Evolutionary conservation across 2,113 vertebrate genomes (phyloP).

Genomic region (Pseudopodoces humilis): DNA sequence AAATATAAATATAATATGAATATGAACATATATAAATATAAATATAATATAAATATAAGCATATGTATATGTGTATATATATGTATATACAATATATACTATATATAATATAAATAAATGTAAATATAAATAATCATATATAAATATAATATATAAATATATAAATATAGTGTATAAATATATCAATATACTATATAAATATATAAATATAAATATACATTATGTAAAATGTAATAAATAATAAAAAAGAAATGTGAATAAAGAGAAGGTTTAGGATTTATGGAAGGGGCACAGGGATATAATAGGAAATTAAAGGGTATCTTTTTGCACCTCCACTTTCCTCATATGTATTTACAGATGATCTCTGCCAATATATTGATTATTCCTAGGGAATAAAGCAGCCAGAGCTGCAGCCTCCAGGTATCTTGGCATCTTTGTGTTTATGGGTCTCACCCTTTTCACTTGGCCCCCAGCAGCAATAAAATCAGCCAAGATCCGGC

Average conservation of each 20-base stretch:
- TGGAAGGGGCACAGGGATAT: neutral
- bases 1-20: too few relatives aligned
- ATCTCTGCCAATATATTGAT: neutral
- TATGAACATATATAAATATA: too few relatives aligned
- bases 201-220: too few relatives aligned
- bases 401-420: neutral
- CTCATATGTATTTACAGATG: accelerated
- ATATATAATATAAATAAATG: too few relatives aligned
- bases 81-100: too few relatives aligned
- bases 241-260: neutral
- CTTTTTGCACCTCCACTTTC: neutral
- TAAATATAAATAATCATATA: too few relatives aligned
- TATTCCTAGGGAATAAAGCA: neutral
- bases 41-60: too few relatives aligned
- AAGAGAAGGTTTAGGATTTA: neutral
- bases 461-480: neutral
- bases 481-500: conserved; percentile 14
- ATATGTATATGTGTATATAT: too few relatives aligned
- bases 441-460: conserved; percentile 13
- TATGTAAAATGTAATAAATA: too few relatives aligned
- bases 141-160: too few relatives aligned
- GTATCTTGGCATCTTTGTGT: conserved; percentile 43
- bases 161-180: too few relatives aligned
- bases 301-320: neutral
- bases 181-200: too few relatives aligned